phyloP scores from a whole-genome alignment of 30 jellyfish, hydroid and myxozoan species.

The Pelagia noctiluca region DNA sequence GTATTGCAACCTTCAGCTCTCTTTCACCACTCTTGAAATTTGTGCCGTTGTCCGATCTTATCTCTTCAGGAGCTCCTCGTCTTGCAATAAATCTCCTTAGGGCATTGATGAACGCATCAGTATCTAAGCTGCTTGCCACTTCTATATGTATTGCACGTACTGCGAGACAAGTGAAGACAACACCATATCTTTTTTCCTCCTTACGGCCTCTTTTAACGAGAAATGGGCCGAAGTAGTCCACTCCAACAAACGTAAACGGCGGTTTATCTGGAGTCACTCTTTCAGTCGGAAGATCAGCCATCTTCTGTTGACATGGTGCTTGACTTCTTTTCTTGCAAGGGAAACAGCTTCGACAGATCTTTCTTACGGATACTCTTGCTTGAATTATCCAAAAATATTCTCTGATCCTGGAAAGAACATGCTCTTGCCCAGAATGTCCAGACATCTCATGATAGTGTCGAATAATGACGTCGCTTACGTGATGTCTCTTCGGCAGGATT shows the following conservation, averaged over 20 bases:
- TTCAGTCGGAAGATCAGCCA: constrained; percentile 75
- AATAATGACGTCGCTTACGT: constrained; percentile 32
- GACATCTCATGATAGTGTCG: constrained; percentile 46
- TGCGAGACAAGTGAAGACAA: constrained; percentile 56
- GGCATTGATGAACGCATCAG: constrained; percentile 59
- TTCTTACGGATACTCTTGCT: constrained; percentile 47
- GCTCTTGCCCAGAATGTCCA: constrained; percentile 60
- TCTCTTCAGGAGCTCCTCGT: constrained; percentile 53
- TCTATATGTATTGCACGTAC: constrained; percentile 73
- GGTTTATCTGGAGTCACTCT: constrained; percentile 72
- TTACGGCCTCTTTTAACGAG: constrained; percentile 48
- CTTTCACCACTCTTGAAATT: constrained; percentile 37
- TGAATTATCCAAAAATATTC: constrained; percentile 50
- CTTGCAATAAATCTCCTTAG: constrained; percentile 57
- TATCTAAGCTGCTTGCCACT: constrained; percentile 45
- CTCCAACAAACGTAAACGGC: constrained; percentile 65
- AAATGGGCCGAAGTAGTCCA: constrained; percentile 77
- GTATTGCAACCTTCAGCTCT: constrained; percentile 28
- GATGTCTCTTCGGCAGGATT: constrained; percentile 64
- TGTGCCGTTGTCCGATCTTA: constrained; percentile 45
- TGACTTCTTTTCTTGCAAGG: constrained; percentile 32
- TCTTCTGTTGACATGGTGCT: constrained; percentile 28
- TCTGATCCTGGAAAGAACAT: constrained; percentile 46
- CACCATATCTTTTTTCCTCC: constrained; percentile 59
- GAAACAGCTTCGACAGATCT: constrained; percentile 30